phyloP scores from a whole-genome alignment of 2,888 invertebrate genomes.

The Enchytraeus crypticus region DNA sequence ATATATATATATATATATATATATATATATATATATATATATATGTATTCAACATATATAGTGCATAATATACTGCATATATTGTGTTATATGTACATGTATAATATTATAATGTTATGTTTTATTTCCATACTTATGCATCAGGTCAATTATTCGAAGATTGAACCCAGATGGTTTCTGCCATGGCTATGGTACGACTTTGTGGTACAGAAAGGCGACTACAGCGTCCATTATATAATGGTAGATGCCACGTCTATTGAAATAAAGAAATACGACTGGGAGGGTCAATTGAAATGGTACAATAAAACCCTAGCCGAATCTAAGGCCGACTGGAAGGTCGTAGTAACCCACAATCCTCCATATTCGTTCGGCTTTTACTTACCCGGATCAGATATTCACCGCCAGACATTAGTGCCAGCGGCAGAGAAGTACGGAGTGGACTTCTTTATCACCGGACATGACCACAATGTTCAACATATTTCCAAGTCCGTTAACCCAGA shows the following conservation, averaged over 20 bases:
- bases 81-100: no score
- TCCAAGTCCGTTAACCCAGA: not conserved
- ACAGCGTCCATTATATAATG: constrained; percentile 1
- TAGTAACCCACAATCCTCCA: constrained; percentile 13
- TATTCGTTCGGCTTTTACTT: constrained; percentile 2
- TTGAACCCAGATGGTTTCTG: constrained; percentile 8
- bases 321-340: constrained; percentile 10
- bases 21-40: no score
- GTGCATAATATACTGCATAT: no score
- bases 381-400: no score
- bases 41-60: no score
- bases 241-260: not conserved
- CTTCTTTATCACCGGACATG: constrained; percentile 14
- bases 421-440: constrained; percentile 4
- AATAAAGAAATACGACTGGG: not conserved
- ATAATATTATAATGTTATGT: not conserved
- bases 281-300: constrained; percentile 9
- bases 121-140: not conserved
- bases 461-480: constrained; percentile 18
- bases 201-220: not conserved
- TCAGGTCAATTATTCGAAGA: no score
- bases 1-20: no score
- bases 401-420: no score
- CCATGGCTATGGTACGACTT: constrained; percentile 8
- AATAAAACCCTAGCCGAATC: constrained; percentile 4